Conservation (phyloP, 2,797 vertebrate genomes). For the Caiman crocodilus region DNA sequence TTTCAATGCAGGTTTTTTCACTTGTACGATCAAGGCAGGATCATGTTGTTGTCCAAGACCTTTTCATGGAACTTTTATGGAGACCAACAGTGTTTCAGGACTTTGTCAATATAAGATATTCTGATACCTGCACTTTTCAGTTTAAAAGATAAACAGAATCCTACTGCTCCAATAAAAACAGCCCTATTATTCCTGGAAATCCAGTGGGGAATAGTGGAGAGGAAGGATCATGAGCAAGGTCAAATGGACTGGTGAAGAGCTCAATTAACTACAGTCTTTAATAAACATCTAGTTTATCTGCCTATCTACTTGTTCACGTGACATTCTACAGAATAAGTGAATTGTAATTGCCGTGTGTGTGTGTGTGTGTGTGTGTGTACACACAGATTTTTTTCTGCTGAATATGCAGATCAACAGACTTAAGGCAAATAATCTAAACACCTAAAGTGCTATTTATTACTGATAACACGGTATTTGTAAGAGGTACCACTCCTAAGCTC, state of each 20-base stretch:
- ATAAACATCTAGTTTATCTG: neutral
- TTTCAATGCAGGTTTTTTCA: too few species aligned
- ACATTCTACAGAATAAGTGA: neutral
- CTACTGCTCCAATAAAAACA: neutral
- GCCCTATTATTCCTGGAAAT: neutral
- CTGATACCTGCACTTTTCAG: neutral
- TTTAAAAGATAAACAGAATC: neutral
- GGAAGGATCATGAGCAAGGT: neutral
- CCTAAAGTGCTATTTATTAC: neutral
- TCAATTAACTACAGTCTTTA: neutral
- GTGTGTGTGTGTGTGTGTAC: too few species aligned
- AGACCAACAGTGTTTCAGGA: neutral
- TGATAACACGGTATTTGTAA: too few species aligned
- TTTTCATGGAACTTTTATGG: neutral
- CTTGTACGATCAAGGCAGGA: neutral
- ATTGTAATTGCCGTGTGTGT: too few species aligned
- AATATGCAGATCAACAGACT: too few species aligned
- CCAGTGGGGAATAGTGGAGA: neutral
- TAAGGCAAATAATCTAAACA: too few species aligned
- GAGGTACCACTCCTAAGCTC: neutral
- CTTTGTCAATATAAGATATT: neutral
- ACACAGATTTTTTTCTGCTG: too few species aligned
- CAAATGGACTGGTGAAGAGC: neutral
- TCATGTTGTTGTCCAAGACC: neutral
- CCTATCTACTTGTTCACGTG: neutral